phyloP scores from a whole-genome alignment of 2,113 vertebrate genomes.

The Zingel zingel region DNA sequence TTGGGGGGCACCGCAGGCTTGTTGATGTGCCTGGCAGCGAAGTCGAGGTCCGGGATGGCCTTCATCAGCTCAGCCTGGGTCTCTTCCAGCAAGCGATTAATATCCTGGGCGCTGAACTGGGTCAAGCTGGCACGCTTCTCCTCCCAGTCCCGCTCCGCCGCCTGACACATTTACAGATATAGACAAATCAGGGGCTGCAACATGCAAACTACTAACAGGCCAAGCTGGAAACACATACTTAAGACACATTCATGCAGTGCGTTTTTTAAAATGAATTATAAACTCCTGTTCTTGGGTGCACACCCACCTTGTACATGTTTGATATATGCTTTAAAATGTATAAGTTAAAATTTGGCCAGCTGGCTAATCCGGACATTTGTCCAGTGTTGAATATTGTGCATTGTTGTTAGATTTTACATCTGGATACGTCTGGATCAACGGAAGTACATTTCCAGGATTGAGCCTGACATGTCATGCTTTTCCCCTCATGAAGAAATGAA shows the following conservation, averaged over 20 bases:
- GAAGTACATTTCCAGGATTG: no score
- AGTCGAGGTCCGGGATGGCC: slow-evolving; percentile 97
- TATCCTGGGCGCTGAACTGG: slow-evolving; percentile 97
- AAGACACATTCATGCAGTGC: slow-evolving; percentile 14
- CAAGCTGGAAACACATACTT: neutral
- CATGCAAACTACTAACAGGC: neutral
- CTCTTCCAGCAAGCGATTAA: slow-evolving; percentile 96
- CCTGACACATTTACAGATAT: slow-evolving; percentile 79
- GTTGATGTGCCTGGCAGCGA: slow-evolving; percentile 91
- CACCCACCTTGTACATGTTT: no score
- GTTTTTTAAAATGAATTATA: slow-evolving; percentile 14
- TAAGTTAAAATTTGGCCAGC: slow-evolving; percentile 37
- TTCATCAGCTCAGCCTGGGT: slow-evolving; percentile 98
- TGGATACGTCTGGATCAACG: no score
- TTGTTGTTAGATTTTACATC: no score
- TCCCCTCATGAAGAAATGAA: neutral
- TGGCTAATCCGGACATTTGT: slow-evolving; percentile 1
- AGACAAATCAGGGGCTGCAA: slow-evolving; percentile 17
- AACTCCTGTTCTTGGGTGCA: slow-evolving; percentile 13
- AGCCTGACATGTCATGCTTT: no score
- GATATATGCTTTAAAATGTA: slow-evolving; percentile 3
- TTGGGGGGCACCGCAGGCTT: slow-evolving; percentile 81
- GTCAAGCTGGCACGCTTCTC: slow-evolving; percentile 96
- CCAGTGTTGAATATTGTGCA: neutral
- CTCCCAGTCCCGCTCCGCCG: slow-evolving; percentile 97